Percentiles rank a stretch among this genome's conserved stretches.
phyloP scores from a whole-genome alignment of 2,888 invertebrate species.

The Taenaris catops region DNA sequence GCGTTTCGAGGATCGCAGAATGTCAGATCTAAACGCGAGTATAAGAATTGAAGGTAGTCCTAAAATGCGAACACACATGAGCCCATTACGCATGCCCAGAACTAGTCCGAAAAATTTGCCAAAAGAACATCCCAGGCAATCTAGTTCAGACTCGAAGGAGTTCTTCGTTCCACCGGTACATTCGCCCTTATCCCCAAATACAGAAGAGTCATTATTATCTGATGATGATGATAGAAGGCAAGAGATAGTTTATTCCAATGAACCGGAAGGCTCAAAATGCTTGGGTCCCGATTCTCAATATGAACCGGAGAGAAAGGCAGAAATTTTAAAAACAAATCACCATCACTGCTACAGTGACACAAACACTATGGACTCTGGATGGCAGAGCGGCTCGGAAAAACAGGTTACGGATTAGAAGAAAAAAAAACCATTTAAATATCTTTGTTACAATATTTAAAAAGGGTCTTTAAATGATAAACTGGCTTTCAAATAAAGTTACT shows the following conservation, averaged over 20 bases:
- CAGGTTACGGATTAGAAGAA: slow-evolving; percentile 64
- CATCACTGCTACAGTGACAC: slow-evolving; percentile 80
- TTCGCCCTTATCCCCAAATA: slow-evolving; percentile 63
- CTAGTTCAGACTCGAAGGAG: slow-evolving; percentile 49
- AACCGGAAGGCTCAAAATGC: slow-evolving; percentile 55
- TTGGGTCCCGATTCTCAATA: slow-evolving; percentile 66
- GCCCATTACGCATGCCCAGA: slow-evolving; percentile 49
- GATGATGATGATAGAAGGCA: slow-evolving; percentile 35
- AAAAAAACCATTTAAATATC: neutral
- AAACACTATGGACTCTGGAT: slow-evolving; percentile 83
- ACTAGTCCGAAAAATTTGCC: slow-evolving; percentile 47
- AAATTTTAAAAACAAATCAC: slow-evolving; percentile 57
- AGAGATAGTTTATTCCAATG: slow-evolving; percentile 54
- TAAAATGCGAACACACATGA: slow-evolving; percentile 51
- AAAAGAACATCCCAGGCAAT: slow-evolving; percentile 49
- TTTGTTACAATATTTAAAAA: neutral
- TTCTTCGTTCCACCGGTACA: slow-evolving; percentile 43
- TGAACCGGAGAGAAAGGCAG: slow-evolving; percentile 61
- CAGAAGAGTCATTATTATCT: slow-evolving; percentile 63
- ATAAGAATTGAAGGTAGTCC: slow-evolving; percentile 60
- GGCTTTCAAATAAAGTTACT: too few relatives aligned
- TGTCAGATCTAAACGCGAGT: slow-evolving; percentile 58
- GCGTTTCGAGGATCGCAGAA: slow-evolving; percentile 40
- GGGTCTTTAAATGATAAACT: neutral
- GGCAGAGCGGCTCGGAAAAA: slow-evolving; percentile 84